A percentile compares a stretch with the other conserved stretches of the same genome.
Conservation (phyloP, 2,113 vertebrate genomes). For the Chaetodon auriga region DNA sequence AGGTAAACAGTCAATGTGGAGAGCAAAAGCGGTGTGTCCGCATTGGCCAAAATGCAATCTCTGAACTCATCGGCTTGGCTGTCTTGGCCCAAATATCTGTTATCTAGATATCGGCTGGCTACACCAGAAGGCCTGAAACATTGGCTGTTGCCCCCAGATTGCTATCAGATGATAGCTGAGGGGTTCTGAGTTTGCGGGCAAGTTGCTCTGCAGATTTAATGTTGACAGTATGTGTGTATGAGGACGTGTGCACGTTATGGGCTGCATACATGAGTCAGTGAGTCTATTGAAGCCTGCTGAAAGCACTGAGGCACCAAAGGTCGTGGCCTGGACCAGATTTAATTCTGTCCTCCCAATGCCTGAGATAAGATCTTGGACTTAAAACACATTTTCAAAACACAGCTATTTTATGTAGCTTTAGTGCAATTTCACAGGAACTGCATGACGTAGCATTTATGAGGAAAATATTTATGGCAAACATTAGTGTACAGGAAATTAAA, state of each 20-base stretch:
- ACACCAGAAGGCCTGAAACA: no score
- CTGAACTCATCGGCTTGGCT: no score
- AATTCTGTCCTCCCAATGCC: background rate
- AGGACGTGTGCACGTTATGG: background rate
- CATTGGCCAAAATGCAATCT: no score
- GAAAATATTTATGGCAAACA: background rate
- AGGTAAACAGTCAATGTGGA: no score
- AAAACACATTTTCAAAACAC: no score
- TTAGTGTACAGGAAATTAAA: background rate
- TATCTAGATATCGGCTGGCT: no score
- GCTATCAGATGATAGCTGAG: no score
- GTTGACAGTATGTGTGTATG: background rate
- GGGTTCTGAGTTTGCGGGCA: no score
- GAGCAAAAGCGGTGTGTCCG: no score
- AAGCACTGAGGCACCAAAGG: conserved; percentile 5
- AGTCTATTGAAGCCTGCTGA: conserved; percentile 8
- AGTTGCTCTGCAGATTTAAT: background rate
- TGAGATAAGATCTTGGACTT: background rate
- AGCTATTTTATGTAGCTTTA: background rate
- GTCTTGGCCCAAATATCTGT: no score
- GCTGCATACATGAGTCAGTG: background rate
- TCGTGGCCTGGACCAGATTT: conserved; percentile 7
- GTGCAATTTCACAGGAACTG: background rate
- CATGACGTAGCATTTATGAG: background rate
- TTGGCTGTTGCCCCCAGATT: no score